Conservation (phyloP, 2,888 invertebrate species). For the Macrosoma leucophasiata region DNA sequence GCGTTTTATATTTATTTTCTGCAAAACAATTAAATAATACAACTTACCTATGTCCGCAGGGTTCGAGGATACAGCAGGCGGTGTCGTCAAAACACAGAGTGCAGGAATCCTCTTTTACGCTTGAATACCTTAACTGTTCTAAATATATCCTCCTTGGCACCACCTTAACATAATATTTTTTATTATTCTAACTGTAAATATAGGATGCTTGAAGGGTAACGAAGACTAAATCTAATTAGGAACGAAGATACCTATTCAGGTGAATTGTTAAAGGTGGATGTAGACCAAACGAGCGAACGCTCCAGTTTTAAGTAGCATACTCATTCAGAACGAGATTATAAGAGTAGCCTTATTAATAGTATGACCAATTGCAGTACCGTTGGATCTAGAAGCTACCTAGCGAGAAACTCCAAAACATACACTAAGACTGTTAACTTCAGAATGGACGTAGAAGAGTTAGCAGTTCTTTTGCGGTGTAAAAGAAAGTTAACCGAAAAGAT, state of each 20-base stretch:
- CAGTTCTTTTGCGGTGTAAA: no score
- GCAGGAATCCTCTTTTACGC: constrained; percentile 88
- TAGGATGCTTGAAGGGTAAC: no score
- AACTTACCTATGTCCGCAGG: constrained; percentile 90
- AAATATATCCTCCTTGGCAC: constrained; percentile 88
- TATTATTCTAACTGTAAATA: neutral
- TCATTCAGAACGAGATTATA: constrained; percentile 1
- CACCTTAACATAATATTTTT: constrained; percentile 69
- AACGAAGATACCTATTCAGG: neutral
- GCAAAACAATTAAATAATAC: no score
- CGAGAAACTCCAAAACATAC: no score
- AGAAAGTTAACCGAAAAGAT: no score
- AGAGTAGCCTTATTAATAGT: no score
- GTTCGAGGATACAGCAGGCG: constrained; percentile 83
- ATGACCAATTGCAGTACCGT: no score
- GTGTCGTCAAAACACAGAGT: constrained; percentile 89
- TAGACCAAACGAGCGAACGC: neutral
- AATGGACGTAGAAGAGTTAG: no score
- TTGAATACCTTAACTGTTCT: constrained; percentile 82
- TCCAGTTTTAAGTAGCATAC: neutral
- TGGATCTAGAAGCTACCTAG: no score
- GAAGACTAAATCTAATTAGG: no score
- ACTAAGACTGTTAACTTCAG: no score
- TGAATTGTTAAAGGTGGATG: neutral
- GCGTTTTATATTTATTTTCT: no score